Evolutionary conservation across 2,113 vertebrate species (phyloP).

Genomic region (Dasyprocta punctata): DNA sequence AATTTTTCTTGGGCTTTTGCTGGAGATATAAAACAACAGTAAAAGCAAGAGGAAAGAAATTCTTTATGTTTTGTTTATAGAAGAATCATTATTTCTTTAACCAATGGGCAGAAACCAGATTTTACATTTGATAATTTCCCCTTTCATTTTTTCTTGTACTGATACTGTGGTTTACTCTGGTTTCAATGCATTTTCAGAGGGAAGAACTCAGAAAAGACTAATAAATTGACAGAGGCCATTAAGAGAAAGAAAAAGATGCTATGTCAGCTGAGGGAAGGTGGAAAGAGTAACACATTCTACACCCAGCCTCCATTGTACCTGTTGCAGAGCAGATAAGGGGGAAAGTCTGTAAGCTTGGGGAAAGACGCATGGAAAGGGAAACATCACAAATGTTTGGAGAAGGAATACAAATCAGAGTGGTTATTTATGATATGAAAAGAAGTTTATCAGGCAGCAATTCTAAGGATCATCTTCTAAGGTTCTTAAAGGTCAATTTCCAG

Average conservation of each 20-base stretch:
- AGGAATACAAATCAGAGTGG: background rate
- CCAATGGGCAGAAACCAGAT: background rate
- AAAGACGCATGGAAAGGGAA: background rate
- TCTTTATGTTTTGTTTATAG: background rate
- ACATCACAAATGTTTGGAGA: background rate
- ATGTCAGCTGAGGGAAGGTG: background rate
- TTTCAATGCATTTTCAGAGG: background rate
- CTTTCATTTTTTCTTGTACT: background rate
- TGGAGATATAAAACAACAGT: background rate
- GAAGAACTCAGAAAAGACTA: background rate
- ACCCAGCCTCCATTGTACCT: background rate
- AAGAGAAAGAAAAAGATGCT: background rate
- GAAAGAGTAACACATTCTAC: background rate
- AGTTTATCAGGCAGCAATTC: background rate
- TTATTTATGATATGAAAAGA: background rate
- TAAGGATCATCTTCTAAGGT: background rate
- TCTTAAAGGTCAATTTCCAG: background rate
- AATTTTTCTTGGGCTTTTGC: background rate
- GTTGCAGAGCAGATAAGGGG: background rate
- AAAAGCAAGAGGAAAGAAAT: background rate
- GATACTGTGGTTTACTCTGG: background rate
- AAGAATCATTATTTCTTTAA: background rate
- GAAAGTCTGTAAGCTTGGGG: background rate
- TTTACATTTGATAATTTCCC: slow-evolving; percentile 20
- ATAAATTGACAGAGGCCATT: background rate